These are phyloP conservation scores for Drosophila baimaii DNA, from an alignment of 1,140 invertebrate genomes.

Conservation along the genomic window DNA sequence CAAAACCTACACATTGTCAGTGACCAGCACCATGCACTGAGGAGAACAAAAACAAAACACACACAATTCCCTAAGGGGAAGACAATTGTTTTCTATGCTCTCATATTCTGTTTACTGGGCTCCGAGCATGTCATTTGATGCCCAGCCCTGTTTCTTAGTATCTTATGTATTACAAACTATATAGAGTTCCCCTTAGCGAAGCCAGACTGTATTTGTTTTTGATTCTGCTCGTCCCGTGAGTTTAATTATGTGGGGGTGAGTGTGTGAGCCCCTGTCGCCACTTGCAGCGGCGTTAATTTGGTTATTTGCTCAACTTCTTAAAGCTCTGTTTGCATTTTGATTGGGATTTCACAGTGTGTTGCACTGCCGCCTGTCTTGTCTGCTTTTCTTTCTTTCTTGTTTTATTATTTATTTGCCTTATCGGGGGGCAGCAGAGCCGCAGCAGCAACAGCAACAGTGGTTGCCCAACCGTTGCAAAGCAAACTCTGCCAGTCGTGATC, in stretches of 20 bases:
- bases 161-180: not conserved
- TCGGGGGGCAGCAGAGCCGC: slow-evolving; percentile 1
- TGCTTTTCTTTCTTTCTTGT: slow-evolving; percentile 8
- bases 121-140: no score
- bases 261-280: slow-evolving; percentile 40
- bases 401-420: slow-evolving; percentile 26
- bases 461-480: slow-evolving; percentile 44
- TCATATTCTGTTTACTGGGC: no score
- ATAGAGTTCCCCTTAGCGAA: no score
- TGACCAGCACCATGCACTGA: no score
- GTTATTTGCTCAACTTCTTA: slow-evolving; percentile 70
- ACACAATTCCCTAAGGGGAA: no score
- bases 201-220: slow-evolving; percentile 17
- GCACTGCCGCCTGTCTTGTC: not conserved
- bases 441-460: not conserved
- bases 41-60: no score
- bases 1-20: not conserved
- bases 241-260: slow-evolving; percentile 17
- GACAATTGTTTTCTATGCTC: no score
- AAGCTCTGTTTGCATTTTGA: slow-evolving; percentile 72
- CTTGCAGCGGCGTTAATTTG: slow-evolving; percentile 63
- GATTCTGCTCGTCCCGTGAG: slow-evolving; percentile 32
- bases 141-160: not conserved
- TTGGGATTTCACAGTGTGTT: slow-evolving; percentile 47
- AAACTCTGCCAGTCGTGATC: slow-evolving; percentile 61